phyloP scores from a whole-genome alignment of 1,140 invertebrate species.

The Galleria mellonella region DNA sequence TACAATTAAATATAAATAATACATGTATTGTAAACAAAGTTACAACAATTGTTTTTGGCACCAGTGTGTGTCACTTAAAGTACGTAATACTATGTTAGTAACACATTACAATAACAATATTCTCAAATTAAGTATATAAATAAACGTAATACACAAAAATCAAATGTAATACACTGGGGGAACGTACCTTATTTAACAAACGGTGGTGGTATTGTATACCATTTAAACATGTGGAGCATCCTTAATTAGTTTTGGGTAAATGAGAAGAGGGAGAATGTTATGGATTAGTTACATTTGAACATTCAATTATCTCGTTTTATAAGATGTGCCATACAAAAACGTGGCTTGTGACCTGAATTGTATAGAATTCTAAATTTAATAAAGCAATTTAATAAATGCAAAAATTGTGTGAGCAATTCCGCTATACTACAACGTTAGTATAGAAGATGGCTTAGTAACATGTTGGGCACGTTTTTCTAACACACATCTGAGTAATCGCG shows the following conservation, averaged over 20 bases:
- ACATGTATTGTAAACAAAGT: constrained; percentile 14
- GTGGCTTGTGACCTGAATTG: constrained; percentile 6
- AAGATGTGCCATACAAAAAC: constrained; percentile 38
- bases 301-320: neutral
- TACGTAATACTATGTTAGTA: constrained; percentile 34
- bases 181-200: constrained; percentile 68
- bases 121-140: constrained; percentile 40
- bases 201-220: constrained; percentile 65
- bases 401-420: too few relatives aligned
- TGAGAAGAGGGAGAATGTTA: constrained; percentile 73
- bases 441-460: too few relatives aligned
- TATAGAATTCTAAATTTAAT: too few relatives aligned
- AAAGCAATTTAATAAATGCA: too few relatives aligned
- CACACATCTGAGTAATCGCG: constrained; percentile 30
- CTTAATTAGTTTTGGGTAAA: constrained; percentile 72
- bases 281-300: constrained; percentile 67
- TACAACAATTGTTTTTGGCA: constrained; percentile 36
- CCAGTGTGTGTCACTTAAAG: constrained; percentile 38
- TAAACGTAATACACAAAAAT: constrained; percentile 59
- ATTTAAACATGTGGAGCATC: constrained; percentile 70
- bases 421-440: too few relatives aligned
- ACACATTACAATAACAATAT: constrained; percentile 33
- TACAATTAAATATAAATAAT: constrained; percentile 21
- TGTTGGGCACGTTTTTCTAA: constrained; percentile 40
- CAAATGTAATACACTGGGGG: constrained; percentile 56